phyloP scores from a whole-genome alignment of 2,888 invertebrate species.

The Tyria jacobaeae region DNA sequence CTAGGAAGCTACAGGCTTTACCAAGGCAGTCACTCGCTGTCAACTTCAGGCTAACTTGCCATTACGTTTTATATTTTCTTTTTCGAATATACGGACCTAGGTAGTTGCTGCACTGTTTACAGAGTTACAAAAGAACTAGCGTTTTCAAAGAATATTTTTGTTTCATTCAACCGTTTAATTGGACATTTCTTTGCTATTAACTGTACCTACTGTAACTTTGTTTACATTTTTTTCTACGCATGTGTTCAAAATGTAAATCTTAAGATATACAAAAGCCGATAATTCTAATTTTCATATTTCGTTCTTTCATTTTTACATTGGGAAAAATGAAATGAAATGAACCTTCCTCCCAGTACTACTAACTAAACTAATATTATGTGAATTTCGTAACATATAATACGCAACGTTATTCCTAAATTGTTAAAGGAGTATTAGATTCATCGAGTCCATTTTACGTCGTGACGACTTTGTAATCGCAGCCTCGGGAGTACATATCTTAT shows the following conservation, averaged over 20 bases:
- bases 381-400: conserved; percentile 23
- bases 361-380: conserved; percentile 5
- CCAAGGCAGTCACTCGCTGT: conserved; percentile 67
- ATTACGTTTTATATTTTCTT: conserved; percentile 65
- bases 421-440: conserved; percentile 26
- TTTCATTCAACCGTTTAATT: not conserved
- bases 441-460: conserved; percentile 22
- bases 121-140: conserved; percentile 30
- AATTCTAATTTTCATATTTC: too few species aligned
- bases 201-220: too few species aligned
- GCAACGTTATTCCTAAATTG: conserved; percentile 32
- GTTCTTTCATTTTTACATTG: not conserved
- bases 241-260: too few species aligned
- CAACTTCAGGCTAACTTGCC: conserved; percentile 74
- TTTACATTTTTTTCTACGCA: conserved; percentile 4
- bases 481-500: not conserved
- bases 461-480: conserved; percentile 15
- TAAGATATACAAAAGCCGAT: too few species aligned
- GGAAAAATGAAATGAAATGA: not conserved
- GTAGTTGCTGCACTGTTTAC: conserved; percentile 34
- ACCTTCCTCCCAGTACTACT: conserved; percentile 2
- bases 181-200: conserved; percentile 8
- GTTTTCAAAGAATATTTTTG: conserved; percentile 22
- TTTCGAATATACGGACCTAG: conserved; percentile 47
- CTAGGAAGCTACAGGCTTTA: conserved; percentile 38